Conservation (phyloP, 2,797 vertebrate genomes). For the Argentina silus region DNA sequence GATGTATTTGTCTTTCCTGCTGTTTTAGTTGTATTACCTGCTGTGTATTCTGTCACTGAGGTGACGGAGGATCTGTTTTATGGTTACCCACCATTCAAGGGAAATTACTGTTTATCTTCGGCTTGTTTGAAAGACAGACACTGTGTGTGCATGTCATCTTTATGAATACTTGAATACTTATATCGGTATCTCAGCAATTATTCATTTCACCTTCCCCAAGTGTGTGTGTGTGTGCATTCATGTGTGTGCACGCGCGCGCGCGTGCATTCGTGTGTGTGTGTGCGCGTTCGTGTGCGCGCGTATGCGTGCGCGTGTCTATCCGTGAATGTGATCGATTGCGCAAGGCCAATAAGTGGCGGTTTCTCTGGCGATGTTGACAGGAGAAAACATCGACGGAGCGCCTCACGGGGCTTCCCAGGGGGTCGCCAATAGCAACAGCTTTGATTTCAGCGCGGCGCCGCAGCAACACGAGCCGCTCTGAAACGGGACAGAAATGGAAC, state of each 20-base stretch:
- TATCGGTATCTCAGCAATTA: too few relatives aligned
- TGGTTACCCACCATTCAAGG: constrained; percentile 54
- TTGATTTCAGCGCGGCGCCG: constrained; percentile 71
- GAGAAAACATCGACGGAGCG: constrained; percentile 60
- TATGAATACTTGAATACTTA: too few relatives aligned
- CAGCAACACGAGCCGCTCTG: constrained; percentile 65
- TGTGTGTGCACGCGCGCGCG: background rate
- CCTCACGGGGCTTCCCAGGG: constrained; percentile 56
- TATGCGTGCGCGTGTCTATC: background rate
- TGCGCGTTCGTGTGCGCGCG: constrained; percentile 1
- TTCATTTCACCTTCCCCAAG: too few relatives aligned
- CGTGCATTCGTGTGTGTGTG: background rate
- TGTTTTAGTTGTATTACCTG: background rate
- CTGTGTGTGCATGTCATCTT: too few relatives aligned
- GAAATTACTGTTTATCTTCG: background rate
- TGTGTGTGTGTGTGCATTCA: background rate
- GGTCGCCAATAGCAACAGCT: constrained; percentile 58
- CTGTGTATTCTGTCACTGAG: background rate
- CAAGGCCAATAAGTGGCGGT: constrained; percentile 35
- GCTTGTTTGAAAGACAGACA: too few relatives aligned
- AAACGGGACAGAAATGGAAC: constrained; percentile 55
- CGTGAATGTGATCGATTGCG: constrained; percentile 9
- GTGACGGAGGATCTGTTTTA: constrained; percentile 21
- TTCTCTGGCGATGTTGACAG: constrained; percentile 60
- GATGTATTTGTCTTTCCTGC: constrained; percentile 30